phyloP scores from a whole-genome alignment of 2,888 invertebrate species.

The Drosophila buzzatii region DNA sequence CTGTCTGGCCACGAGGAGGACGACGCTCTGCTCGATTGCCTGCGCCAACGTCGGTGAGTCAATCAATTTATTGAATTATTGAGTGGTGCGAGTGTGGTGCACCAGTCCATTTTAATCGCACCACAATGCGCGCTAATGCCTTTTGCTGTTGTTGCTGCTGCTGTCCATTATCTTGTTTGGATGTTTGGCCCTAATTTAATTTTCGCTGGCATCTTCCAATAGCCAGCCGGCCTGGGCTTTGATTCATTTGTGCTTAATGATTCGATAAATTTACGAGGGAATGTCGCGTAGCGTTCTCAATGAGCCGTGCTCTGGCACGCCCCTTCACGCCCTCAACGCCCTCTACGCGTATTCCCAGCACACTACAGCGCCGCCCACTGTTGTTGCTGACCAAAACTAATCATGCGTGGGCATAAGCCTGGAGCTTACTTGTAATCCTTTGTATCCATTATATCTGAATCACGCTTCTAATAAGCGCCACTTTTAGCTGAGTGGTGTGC shows the following conservation, averaged over 20 bases:
- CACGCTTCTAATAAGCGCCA: constrained; percentile 36
- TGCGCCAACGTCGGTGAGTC: constrained; percentile 86
- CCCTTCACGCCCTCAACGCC: neutral
- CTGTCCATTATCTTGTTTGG: constrained; percentile 29
- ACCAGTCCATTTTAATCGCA: constrained; percentile 40
- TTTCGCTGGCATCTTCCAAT: constrained; percentile 46
- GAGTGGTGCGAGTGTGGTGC: constrained; percentile 34
- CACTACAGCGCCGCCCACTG: neutral
- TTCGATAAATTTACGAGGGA: constrained; percentile 69
- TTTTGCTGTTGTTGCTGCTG: constrained; percentile 19
- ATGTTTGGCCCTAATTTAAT: constrained; percentile 50
- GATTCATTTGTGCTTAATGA: constrained; percentile 70
- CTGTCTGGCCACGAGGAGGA: constrained; percentile 85
- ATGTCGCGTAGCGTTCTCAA: constrained; percentile 55
- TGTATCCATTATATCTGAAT: constrained; percentile 36
- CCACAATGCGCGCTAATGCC: constrained; percentile 52
- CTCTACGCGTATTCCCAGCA: too few species aligned
- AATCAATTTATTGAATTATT: constrained; percentile 71
- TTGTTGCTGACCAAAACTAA: constrained; percentile 59
- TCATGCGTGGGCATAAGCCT: constrained; percentile 58
- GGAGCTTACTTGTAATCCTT: constrained; percentile 56
- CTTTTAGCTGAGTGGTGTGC: neutral
- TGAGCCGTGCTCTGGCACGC: constrained; percentile 55
- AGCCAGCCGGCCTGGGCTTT: constrained; percentile 21
- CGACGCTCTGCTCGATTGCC: constrained; percentile 86